Evolutionary conservation across 2,113 vertebrate genomes (phyloP).

Genomic region (Gallinago undulata): DNA sequence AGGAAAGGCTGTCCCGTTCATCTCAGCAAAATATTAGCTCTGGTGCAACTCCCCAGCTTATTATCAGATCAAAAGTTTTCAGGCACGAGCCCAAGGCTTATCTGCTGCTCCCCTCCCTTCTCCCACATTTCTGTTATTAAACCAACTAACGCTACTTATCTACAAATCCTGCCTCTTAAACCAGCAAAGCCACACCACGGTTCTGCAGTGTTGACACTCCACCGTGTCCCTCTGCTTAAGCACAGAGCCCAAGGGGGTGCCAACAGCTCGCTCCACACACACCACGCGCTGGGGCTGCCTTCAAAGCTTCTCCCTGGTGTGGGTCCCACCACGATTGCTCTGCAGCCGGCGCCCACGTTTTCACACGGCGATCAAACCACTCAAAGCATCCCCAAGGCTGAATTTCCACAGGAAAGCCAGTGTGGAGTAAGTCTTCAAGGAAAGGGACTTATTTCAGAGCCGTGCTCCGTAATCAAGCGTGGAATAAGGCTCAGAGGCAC

Average conservation of each 20-base stretch:
- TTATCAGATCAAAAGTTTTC: not conserved
- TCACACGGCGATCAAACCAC: rapidly evolving
- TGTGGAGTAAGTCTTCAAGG: not conserved
- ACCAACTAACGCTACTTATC: not conserved
- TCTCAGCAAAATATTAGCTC: not conserved
- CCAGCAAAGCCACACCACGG: not conserved
- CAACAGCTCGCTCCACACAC: not conserved
- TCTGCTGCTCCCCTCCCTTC: constrained; percentile 21
- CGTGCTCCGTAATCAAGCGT: rapidly evolving
- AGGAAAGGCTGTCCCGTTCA: not conserved
- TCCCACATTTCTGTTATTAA: not conserved
- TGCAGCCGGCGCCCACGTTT: not conserved
- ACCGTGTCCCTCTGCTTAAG: not conserved
- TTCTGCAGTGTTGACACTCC: not conserved
- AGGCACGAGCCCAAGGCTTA: constrained; percentile 16
- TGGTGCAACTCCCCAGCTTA: not conserved
- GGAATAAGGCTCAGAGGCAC: not conserved
- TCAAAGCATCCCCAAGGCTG: rapidly evolving
- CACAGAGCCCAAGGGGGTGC: rapidly evolving
- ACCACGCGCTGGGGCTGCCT: rapidly evolving
- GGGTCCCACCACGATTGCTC: rapidly evolving
- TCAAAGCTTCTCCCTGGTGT: rapidly evolving
- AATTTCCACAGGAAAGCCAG: not conserved
- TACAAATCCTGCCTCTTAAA: not conserved
- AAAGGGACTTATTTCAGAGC: not conserved